Base-by-base conservation (phyloP, 2,113 vertebrate species). In the Rynchops niger region DNA sequence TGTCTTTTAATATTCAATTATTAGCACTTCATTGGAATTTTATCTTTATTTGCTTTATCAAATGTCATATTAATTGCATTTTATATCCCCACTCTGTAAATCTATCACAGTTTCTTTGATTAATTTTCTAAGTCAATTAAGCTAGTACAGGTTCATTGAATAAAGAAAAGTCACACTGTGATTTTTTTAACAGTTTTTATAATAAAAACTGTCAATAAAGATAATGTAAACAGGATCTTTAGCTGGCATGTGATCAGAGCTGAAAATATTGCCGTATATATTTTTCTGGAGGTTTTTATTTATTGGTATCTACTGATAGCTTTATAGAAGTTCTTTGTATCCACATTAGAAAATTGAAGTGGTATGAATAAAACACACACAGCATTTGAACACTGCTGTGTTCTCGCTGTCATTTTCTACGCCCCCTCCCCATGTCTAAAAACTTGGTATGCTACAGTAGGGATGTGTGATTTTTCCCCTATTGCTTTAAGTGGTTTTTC, bases 31-130 rank as follows among this genome's bases (percentile, higher is more conserved):
- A 42, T 56, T 89, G 74, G 34, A 95, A 92, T 94, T 94, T 92
- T 80, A 94, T 96, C 94, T 95, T 92, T 95, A 92, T 96, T 97
- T 95, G 97, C 70, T 89, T 82, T 96, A 91, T 96, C 93, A 93
- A 95, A 82, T 95, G 50, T 91, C 73, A 23, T 79, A 79, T 91
- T 96, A 95, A 95, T 93, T 93, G 74, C 66, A 69, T 96, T 97
- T 97, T 70, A 82, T 82, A 77, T 93, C 52, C 58, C 1, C 12
- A 30, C 53, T 88, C 56, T 77, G 62, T 90, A 96, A 87, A 87
- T 95, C 81, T 89, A 94, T 85, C 72, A n/a, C 62, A 62, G 72
- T 90, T 70, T 34, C 83, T 96, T 93, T 93, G 61, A 89, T 91
- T 82, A 70, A 82, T 91, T 96, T 96, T 80, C 52, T 26, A 85